Conservation (phyloP, 2,888 invertebrate species). For the Hecatera dysodea region DNA sequence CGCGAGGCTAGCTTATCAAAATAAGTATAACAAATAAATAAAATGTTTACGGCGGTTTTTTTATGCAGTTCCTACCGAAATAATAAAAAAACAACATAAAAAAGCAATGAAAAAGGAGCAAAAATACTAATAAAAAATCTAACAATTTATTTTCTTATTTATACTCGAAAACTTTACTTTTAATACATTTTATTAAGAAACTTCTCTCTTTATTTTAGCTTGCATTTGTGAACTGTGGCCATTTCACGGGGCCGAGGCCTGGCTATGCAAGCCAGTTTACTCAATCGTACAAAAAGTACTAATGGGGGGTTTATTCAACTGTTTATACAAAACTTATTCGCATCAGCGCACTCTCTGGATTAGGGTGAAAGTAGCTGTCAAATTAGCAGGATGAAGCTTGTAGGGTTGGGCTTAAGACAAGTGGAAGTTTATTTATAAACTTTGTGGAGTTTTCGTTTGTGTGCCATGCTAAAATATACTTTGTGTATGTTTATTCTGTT, state of each 20-base stretch:
- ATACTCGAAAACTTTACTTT: slow-evolving; percentile 24
- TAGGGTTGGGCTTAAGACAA: slow-evolving; percentile 46
- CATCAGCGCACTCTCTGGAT: slow-evolving; percentile 54
- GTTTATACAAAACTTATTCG: slow-evolving; percentile 55
- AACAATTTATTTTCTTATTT: slow-evolving; percentile 5
- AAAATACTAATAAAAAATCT: background rate
- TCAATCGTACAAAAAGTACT: slow-evolving; percentile 54
- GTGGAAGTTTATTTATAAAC: slow-evolving; percentile 38
- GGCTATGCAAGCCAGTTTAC: slow-evolving; percentile 45
- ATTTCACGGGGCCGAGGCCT: slow-evolving; percentile 33
- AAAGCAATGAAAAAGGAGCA: slow-evolving; percentile 7
- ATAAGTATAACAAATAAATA: background rate
- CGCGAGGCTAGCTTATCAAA: background rate
- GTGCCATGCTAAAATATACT: slow-evolving; percentile 14
- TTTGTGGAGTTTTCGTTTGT: slow-evolving; percentile 33
- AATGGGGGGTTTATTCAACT: slow-evolving; percentile 60
- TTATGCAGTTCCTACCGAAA: background rate
- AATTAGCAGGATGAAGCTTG: slow-evolving; percentile 53
- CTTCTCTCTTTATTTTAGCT: slow-evolving; percentile 22
- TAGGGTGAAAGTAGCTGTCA: slow-evolving; percentile 45
- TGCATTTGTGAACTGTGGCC: slow-evolving; percentile 40
- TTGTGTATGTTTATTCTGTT: background rate
- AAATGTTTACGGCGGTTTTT: background rate
- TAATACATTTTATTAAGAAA: slow-evolving; percentile 32
- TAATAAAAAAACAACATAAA: background rate